Base-by-base conservation (phyloP, 2,113 vertebrate species). In the Plestiodon gilberti region DNA sequence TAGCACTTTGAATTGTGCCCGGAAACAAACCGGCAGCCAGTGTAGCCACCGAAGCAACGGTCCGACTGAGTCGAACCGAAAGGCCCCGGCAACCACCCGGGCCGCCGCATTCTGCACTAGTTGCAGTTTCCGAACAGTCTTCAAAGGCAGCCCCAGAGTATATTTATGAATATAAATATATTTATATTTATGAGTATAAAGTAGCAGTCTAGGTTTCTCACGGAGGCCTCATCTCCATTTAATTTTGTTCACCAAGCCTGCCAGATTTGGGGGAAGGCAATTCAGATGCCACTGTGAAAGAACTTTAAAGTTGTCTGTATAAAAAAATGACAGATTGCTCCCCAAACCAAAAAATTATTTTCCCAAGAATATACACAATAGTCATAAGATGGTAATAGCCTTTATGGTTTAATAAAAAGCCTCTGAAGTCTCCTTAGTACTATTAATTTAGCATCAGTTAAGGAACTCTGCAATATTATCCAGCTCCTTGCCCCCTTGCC, bases 161-260 rank as follows among this genome's bases (percentile, higher is more conserved):
- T n/a, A n/a, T n/a, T n/a, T n/a, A n/a, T n/a, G n/a, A n/a, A n/a
- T n/a, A n/a, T n/a, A n/a, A n/a, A n/a, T n/a, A n/a, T n/a, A n/a
- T n/a, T n/a, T n/a, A n/a, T n/a, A n/a, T n/a, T n/a, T n/a, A 33
- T 22, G 52, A 69, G 52, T 55, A n/a, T 55, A 69, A 52, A 52
- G 67, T 69, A n/a, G n/a, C 33, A 43, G 6, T 61, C n/a, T 62
- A 74, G 6, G 81, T 88, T 87, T 93, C 88, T 93, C 88, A 89
- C 85, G 91, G 85, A 40, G 82, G 61, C 83, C 87, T 92, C 22
- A 81, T 77, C 52, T 0, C 4, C 67, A 91, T 86, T 91, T 90
- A 84, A 18, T 83, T 79, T 71, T 71, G 84, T 83, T 81, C 83
- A 81, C 86, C 79, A 69, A 90, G 74, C 64, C 87, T 78, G 85